Evolutionary conservation across 2,888 invertebrate genomes (phyloP).

Genomic region (Scotopteryx bipunctaria): DNA sequence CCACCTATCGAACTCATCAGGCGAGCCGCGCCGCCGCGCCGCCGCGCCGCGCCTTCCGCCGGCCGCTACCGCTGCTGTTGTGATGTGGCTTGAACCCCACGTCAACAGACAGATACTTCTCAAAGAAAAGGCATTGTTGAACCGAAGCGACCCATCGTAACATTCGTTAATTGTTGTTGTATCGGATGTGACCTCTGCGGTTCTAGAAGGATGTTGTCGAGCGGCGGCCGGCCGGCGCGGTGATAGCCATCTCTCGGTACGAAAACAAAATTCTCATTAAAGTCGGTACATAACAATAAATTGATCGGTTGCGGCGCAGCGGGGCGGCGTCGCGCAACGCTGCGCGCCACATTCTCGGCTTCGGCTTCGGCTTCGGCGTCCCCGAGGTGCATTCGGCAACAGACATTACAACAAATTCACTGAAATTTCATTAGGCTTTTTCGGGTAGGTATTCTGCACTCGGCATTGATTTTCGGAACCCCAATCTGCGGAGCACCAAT

Average conservation of each 20-base stretch:
- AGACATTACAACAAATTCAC: too few relatives aligned
- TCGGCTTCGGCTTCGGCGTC: slow-evolving; percentile 2
- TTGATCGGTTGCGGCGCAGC: slow-evolving; percentile 40
- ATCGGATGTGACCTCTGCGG: slow-evolving; percentile 17
- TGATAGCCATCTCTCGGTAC: slow-evolving; percentile 31
- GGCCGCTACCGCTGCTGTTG: too few relatives aligned
- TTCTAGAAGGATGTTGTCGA: slow-evolving; percentile 10
- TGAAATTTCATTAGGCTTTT: too few relatives aligned
- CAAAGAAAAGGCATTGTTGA: slow-evolving; percentile 2
- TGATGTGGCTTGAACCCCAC: not conserved
- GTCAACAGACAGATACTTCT: slow-evolving; percentile 9
- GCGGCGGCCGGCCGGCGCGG: slow-evolving; percentile 12
- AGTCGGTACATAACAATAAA: slow-evolving; percentile 34
- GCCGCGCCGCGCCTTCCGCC: slow-evolving; percentile 24
- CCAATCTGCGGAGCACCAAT: too few relatives aligned
- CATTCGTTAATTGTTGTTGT: slow-evolving; percentile 2
- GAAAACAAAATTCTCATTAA: slow-evolving; percentile 38
- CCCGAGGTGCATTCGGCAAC: too few relatives aligned
- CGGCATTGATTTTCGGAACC: too few relatives aligned
- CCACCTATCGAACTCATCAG: not conserved
- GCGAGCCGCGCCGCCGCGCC: slow-evolving; percentile 9
- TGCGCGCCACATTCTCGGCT: slow-evolving; percentile 14
- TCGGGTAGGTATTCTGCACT: too few relatives aligned
- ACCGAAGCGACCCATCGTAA: not conserved
- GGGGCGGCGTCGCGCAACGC: slow-evolving; percentile 20